These are phyloP conservation scores for Lordiphosa collinella DNA, from an alignment of 1,140 invertebrate genomes.

Conservation along the genomic window DNA sequence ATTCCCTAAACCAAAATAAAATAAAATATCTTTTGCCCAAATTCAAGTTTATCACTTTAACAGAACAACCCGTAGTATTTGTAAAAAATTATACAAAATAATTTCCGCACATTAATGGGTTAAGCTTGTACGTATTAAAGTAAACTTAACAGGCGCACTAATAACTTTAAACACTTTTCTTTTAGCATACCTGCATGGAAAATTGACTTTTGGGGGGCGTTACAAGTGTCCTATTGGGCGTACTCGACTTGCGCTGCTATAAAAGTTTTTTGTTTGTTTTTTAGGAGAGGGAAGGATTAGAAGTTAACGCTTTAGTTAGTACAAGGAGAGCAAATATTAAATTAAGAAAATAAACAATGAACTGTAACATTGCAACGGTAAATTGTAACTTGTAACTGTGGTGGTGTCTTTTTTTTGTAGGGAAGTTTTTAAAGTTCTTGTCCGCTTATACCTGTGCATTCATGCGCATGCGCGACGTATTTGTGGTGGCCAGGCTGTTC, in stretches of 20 bases:
- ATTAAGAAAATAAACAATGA: constrained; percentile 20
- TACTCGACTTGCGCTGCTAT: constrained; percentile 75
- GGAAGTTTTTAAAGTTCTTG: not conserved
- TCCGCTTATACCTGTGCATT: constrained; percentile 78
- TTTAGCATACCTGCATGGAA: constrained; percentile 79
- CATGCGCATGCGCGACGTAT: constrained; percentile 79
- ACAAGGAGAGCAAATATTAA: constrained; percentile 21
- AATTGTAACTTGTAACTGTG: constrained; percentile 27
- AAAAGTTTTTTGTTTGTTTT: constrained; percentile 4
- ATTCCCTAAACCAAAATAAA: no score
- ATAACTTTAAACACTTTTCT: constrained; percentile 11
- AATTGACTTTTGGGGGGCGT: constrained; percentile 75
- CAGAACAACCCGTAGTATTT: no score
- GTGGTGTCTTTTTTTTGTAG: constrained; percentile 4
- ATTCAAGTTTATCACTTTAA: no score
- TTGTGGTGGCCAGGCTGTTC: constrained; percentile 85
- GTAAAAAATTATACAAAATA: no score
- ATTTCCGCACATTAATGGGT: not conserved
- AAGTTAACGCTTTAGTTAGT: constrained; percentile 61
- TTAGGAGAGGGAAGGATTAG: constrained; percentile 36
- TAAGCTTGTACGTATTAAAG: not conserved
- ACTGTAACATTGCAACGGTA: constrained; percentile 24
- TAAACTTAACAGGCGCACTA: constrained; percentile 47
- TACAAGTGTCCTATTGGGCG: constrained; percentile 64
- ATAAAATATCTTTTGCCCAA: no score